Conservation (phyloP, 92 coral and sea anemone species). For the Umimayanthus chanpuru region DNA sequence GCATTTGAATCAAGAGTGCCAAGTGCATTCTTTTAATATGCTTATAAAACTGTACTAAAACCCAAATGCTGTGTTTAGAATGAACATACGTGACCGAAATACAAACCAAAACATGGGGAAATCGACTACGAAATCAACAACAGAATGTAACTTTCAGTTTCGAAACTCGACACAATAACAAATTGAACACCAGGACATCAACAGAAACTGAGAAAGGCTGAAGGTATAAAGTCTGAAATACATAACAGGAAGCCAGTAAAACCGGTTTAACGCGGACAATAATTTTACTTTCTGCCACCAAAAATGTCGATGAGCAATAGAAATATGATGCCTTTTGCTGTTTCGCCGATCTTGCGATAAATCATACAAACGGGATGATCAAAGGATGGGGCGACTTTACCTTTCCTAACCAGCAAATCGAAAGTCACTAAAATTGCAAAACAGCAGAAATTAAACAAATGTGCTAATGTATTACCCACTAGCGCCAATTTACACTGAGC, state of each 20-base stretch:
- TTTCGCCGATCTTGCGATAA: neutral
- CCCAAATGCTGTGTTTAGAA: neutral
- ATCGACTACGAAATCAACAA: constrained; percentile 21
- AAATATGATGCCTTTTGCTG: constrained; percentile 23
- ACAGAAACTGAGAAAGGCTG: neutral
- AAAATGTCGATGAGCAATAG: constrained; percentile 17
- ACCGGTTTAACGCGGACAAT: constrained; percentile 39
- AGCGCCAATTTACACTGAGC: constrained; percentile 24
- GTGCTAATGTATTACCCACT: constrained; percentile 20
- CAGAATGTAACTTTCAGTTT: constrained; percentile 30
- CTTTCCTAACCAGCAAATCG: neutral
- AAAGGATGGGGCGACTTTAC: neutral
- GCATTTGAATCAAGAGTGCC: neutral
- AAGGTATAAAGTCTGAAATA: constrained; percentile 24
- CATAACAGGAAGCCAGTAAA: constrained; percentile 37
- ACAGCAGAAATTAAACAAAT: constrained; percentile 42
- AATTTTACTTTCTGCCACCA: constrained; percentile 18
- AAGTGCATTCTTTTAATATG: neutral
- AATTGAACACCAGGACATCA: constrained; percentile 5
- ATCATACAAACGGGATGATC: neutral
- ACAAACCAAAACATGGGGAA: neutral
- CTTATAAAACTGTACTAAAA: neutral
- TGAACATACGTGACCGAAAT: neutral
- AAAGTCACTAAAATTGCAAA: constrained; percentile 7
- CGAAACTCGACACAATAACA: neutral